Conservation (phyloP, 2,113 vertebrate species). For the Dipodomys stephensi region DNA sequence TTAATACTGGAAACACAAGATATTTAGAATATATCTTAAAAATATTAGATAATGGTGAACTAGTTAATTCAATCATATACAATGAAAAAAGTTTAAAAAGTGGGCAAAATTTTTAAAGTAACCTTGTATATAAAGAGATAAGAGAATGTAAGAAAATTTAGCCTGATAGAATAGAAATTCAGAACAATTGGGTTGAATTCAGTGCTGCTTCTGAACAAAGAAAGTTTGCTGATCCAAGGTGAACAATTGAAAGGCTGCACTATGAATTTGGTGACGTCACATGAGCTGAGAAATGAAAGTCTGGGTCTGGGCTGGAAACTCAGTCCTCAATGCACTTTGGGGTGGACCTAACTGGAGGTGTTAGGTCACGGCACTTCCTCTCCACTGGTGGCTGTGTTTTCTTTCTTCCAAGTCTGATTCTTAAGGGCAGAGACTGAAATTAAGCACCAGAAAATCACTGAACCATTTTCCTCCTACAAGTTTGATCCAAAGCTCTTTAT, state of each 20-base stretch:
- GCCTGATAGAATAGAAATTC: background rate
- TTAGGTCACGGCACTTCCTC: background rate
- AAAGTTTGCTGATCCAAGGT: background rate
- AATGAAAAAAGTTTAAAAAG: background rate
- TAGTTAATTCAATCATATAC: background rate
- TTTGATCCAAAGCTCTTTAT: background rate
- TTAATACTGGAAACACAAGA: no score
- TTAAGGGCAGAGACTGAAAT: background rate
- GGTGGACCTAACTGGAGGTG: background rate
- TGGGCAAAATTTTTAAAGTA: background rate
- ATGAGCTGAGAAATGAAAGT: background rate
- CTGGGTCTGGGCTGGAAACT: background rate
- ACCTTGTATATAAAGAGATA: background rate
- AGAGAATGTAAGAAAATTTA: background rate
- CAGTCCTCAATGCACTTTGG: background rate
- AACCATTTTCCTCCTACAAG: background rate
- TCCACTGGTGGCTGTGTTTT: background rate
- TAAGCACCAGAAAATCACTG: background rate
- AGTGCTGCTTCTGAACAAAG: background rate
- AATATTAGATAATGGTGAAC: no score
- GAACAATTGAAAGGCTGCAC: background rate
- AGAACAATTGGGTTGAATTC: background rate
- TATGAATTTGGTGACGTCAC: background rate
- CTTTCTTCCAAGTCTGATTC: constrained; percentile 23
- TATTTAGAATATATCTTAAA: no score